A percentile compares a stretch with the other conserved stretches of the same genome.
These are phyloP conservation scores for Festucalex cinctus DNA, from an alignment of 2,113 vertebrate genomes.

Conservation along the genomic window DNA sequence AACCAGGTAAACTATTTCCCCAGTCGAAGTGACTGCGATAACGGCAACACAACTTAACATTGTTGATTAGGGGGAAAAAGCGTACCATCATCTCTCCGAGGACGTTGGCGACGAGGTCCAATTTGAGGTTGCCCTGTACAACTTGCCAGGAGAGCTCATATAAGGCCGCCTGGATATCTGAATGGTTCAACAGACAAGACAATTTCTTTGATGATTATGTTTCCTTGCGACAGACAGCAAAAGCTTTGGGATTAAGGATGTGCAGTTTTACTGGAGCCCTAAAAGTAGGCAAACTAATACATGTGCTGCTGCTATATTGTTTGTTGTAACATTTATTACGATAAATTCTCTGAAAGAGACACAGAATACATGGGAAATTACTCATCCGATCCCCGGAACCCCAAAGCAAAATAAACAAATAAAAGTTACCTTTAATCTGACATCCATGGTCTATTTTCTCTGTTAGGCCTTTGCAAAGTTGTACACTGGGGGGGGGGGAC, in stretches of 20 bases:
- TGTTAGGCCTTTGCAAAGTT: slow-evolving; percentile 86
- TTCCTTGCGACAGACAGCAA: background rate
- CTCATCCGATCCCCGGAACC: background rate
- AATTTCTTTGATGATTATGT: background rate
- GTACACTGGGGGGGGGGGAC: slow-evolving; percentile 79
- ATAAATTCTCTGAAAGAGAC: background rate
- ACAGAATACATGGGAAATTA: background rate
- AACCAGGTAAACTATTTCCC: background rate
- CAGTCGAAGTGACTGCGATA: background rate
- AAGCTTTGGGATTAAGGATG: background rate
- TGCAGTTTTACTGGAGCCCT: background rate
- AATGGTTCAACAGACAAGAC: slow-evolving; percentile 45
- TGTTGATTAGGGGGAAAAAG: background rate
- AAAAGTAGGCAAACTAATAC: background rate
- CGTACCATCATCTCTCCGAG: slow-evolving; percentile 90
- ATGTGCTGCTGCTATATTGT: background rate
- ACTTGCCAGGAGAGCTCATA: slow-evolving; percentile 93
- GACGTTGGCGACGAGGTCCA: slow-evolving; percentile 85
- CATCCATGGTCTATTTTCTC: slow-evolving; percentile 83
- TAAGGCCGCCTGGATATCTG: slow-evolving; percentile 89
- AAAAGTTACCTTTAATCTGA: slow-evolving; percentile 81
- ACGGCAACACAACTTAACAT: background rate
- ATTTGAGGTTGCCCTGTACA: slow-evolving; percentile 90
- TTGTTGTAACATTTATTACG: background rate
- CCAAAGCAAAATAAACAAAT: background rate